phyloP scores from a whole-genome alignment of 1,140 invertebrate species.

The Meloidogyne exigua region DNA sequence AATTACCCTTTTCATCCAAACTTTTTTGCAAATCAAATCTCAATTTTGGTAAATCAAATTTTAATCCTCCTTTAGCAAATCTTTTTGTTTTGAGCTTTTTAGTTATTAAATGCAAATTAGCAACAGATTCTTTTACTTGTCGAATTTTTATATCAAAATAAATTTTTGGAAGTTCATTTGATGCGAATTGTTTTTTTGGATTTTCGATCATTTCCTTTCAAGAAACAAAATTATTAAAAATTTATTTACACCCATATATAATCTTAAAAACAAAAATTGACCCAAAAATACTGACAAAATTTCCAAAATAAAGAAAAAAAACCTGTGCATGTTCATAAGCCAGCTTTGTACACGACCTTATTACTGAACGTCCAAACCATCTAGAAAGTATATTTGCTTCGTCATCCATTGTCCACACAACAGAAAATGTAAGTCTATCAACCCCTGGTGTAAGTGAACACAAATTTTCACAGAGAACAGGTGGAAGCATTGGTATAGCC shows the following conservation, averaged over 20 bases:
- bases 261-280: not conserved
- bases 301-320: not conserved
- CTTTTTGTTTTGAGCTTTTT: slow-evolving; percentile 48
- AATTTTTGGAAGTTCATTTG: slow-evolving; percentile 54
- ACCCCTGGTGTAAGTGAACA: slow-evolving; percentile 82
- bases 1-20: slow-evolving; percentile 13
- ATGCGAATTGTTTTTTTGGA: slow-evolving; percentile 69
- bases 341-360: slow-evolving; percentile 69
- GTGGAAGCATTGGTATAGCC: slow-evolving; percentile 81
- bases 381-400: slow-evolving; percentile 82
- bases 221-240: not conserved
- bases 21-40: slow-evolving; percentile 63
- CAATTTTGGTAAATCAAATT: slow-evolving; percentile 57
- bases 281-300: too few relatives aligned
- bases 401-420: slow-evolving; percentile 83
- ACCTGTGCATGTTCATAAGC: slow-evolving; percentile 62
- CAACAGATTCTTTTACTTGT: slow-evolving; percentile 13
- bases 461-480: slow-evolving; percentile 77
- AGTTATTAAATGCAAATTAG: slow-evolving; percentile 45
- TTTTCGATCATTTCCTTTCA: slow-evolving; percentile 73
- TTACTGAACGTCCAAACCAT: slow-evolving; percentile 87
- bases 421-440: slow-evolving; percentile 88
- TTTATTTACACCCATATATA: not conserved
- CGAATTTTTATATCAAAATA: slow-evolving; percentile 16
- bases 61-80: slow-evolving; percentile 49